A percentile compares a stretch with the other conserved stretches of the same genome.
phyloP scores from a whole-genome alignment of 2,113 vertebrate species.

The Acrocephalus arundinaceus region DNA sequence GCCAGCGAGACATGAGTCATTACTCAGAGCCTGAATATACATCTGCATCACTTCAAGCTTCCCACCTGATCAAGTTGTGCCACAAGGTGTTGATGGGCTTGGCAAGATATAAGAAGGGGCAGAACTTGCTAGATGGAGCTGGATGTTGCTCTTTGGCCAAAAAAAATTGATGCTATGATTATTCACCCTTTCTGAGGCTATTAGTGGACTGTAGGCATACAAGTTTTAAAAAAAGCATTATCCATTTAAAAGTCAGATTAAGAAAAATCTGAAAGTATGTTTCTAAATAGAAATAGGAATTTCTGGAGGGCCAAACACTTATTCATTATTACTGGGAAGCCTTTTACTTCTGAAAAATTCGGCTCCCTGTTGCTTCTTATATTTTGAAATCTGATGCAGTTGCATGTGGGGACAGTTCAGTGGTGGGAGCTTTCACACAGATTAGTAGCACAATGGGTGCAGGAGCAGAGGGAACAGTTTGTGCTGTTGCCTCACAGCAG shows the following conservation, averaged over 20 bases:
- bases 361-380: not conserved
- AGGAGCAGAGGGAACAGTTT: conserved; percentile 34
- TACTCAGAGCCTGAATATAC: not conserved
- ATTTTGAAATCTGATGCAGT: not conserved
- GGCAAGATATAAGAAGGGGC: not conserved
- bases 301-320: not conserved
- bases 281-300: not conserved
- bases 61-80: not conserved
- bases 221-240: not conserved
- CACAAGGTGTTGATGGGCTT: not conserved
- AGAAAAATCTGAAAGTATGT: not conserved
- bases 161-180: conserved; percentile 19
- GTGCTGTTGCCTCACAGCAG: not conserved
- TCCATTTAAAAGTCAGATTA: conserved; percentile 4
- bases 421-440: not conserved
- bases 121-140: conserved; percentile 2
- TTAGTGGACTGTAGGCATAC: not conserved
- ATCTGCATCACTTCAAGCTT: not conserved
- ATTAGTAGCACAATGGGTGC: not conserved
- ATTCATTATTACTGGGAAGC: not conserved
- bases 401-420: not conserved
- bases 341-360: not conserved
- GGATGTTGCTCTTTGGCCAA: not conserved
- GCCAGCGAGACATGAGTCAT: not conserved
- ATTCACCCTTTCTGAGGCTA: conserved; percentile 23